phyloP scores from a whole-genome alignment of 2,888 invertebrate genomes.

The Trichacis sp. region DNA sequence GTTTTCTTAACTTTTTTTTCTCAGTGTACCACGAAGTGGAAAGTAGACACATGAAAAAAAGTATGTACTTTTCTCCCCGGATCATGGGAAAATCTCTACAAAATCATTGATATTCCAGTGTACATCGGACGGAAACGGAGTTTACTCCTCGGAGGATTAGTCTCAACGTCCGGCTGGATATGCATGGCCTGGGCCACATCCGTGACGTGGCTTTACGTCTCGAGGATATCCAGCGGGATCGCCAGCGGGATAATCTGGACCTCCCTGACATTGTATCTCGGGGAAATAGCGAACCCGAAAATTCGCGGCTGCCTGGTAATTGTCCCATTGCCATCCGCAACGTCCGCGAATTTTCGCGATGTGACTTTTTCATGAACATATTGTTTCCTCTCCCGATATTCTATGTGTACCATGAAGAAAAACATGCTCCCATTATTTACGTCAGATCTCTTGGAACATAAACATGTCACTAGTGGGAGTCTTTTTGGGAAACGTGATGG shows the following conservation, averaged over 20 bases:
- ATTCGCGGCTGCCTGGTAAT: constrained; percentile 63
- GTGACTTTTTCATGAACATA: too few species aligned
- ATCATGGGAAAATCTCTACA: too few species aligned
- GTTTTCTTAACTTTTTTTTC: too few species aligned
- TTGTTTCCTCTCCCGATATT: too few species aligned
- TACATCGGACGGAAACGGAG: constrained; percentile 58
- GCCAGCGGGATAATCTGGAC: constrained; percentile 62
- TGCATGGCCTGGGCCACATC: constrained; percentile 57
- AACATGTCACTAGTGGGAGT: constrained; percentile 57
- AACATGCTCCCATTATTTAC: constrained; percentile 7
- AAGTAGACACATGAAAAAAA: too few species aligned
- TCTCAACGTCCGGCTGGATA: constrained; percentile 57
- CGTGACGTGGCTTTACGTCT: constrained; percentile 58
- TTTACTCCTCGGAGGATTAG: constrained; percentile 52
- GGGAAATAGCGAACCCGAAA: constrained; percentile 63
- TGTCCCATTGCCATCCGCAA: too few species aligned
- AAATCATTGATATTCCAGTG: constrained; percentile 18
- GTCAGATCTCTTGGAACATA: constrained; percentile 61
- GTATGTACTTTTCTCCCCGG: too few species aligned
- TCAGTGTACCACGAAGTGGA: too few species aligned
- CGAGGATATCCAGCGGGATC: constrained; percentile 56
- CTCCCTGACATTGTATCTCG: constrained; percentile 56
- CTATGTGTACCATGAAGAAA: background rate
- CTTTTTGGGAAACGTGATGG: constrained; percentile 62
- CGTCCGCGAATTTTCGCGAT: too few species aligned